Base-by-base conservation (phyloP, 2,888 invertebrate species). In the Abrostola triplasia region DNA sequence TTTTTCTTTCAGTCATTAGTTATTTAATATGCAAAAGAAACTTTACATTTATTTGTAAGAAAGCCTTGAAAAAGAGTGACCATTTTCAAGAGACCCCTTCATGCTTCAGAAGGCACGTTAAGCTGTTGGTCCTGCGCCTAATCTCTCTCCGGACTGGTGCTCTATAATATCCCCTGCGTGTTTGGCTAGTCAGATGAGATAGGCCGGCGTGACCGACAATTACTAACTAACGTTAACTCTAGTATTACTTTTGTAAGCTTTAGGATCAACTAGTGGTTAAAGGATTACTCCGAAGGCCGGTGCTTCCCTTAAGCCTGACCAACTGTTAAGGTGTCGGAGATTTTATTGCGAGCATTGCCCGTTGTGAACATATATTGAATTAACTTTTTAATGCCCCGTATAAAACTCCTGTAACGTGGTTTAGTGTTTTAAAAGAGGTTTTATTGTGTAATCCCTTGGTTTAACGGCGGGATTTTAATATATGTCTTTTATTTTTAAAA, bases 201-300 rank as follows among this genome's bases (percentile, higher is more conserved):
- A 24, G 24, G 24, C 24, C 24, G 24, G 1, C 24, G 24, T 24
- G 24, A 24, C 24, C 4, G 24, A 24, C 1, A 24, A 2, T 24
- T 55, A 59, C 60, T 56, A 49, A 42, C 58, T 42, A n/a, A 36
- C 47, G 53, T 56, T 36, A 66, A 35, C 38, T 12, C 42, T 60
- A 58, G 54, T 59, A 62, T 67, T 56, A 61, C 65, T 12, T 6
- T 8, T 12, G 44, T 68, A 71, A 76, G 50, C 67, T 36, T 35
- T 11, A 0, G 47, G 54, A 66, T 76, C 49, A 49, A 6, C 13
- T 4, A 12, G 47, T 54, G 60, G 57, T 77, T 59, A 71, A 67
- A 68, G 74, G 74, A 68, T 76, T 74, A 76, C 41, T 51, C 49
- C 54, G 56, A 44, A 60, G 59, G 53, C 51, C 53, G 56, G 44